Evolutionary conservation across 1,140 invertebrate genomes (phyloP).

Genomic region (Microplitis demolitor): DNA sequence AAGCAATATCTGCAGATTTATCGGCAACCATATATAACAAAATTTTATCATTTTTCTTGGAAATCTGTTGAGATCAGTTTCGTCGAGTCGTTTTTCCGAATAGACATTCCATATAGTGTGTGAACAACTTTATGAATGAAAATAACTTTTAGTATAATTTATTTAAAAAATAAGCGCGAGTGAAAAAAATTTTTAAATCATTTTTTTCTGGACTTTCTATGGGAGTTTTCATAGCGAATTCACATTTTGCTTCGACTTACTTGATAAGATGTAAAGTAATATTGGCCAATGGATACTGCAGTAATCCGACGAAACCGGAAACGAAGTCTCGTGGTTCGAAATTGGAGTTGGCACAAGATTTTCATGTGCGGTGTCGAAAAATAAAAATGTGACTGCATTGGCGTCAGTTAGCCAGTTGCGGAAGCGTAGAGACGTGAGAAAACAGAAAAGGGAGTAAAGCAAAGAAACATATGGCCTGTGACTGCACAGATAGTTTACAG

Average conservation of each 20-base stretch:
- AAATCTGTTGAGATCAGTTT: background rate
- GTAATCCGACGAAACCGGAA: too few relatives aligned
- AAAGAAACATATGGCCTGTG: conserved; percentile 31
- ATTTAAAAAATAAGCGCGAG: background rate
- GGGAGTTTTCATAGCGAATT: too few relatives aligned
- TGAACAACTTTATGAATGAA: too few relatives aligned
- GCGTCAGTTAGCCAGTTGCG: background rate
- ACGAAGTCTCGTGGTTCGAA: too few relatives aligned
- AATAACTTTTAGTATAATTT: background rate
- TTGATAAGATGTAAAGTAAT: too few relatives aligned
- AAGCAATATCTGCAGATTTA: background rate
- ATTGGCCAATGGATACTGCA: too few relatives aligned
- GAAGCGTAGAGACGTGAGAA: conserved; percentile 2
- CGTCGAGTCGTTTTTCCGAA: background rate
- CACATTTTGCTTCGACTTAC: too few relatives aligned
- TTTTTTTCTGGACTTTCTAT: too few relatives aligned
- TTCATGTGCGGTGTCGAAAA: too few relatives aligned
- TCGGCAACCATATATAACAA: background rate
- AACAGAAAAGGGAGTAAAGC: conserved; percentile 20
- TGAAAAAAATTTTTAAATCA: background rate
- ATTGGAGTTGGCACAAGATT: too few relatives aligned
- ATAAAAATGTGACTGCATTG: background rate
- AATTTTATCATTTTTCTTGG: background rate
- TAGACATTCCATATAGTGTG: background rate
- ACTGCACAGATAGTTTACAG: conserved; percentile 33